Evolutionary conservation across 2,888 invertebrate genomes (phyloP), one percentile per base, ranked within the genome.

Genomic region (Poecilobothrus nobilitatus): DNA sequence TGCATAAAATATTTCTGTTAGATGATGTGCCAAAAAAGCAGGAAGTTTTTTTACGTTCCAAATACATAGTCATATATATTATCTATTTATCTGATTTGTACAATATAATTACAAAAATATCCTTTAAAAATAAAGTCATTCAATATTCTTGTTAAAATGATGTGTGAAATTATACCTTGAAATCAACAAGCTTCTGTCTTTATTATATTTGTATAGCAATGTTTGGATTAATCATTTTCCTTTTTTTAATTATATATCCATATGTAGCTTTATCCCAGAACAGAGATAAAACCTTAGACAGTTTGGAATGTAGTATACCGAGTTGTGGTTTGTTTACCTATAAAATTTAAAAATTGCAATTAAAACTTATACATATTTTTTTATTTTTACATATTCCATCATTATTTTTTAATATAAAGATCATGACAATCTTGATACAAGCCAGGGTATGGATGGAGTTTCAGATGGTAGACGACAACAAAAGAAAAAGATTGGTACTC

Each of bases 231-330:
- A 53, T 37, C 1, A 12, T 53, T 53, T 18, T 4, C 15, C 8
- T 44, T 44, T 18, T 44, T 66, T 18, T 44, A 15, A 6, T 12
- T 65, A n/a, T 20, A 33, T 33, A 66, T 65, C 53, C 5, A 27
- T 66, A 61, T 81, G 62, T 80, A 86, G 86, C 86, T 67, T 85
- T 87, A 78, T 87, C 88, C 67, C 86, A 87, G 73, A 81, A 82
- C 67, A 87, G 81, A 72, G 79, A 80, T 66, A 82, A 86, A 69
- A 85, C 85, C 0, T 76, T 87, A 22, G 87, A 87, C 71, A 80
- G 80, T 66, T 65, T 71, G 44, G 72, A 72, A 66, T 68, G 69
- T 64, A 71, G 68, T 67, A 71, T 67, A 70, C 21, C 21, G 18
- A 69, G 66, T 66, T 70, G 65, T 68, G 71, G 72, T 72, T 33